Evolutionary conservation across 2,888 invertebrate species (phyloP).

Genomic region (Lasioglossum zephyrum): DNA sequence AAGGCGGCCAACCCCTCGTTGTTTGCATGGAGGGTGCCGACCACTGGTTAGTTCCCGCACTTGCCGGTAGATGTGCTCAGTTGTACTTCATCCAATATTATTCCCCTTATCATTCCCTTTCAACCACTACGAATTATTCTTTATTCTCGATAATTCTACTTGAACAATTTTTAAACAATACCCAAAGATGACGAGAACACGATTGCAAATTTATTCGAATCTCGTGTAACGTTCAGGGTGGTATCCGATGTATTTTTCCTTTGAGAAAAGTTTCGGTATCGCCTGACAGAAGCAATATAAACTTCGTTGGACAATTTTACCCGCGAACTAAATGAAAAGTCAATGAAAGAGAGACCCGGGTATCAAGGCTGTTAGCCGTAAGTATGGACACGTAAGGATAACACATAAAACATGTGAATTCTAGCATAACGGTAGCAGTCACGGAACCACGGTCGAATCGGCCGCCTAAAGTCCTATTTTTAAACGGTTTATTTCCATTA

Average conservation of each 20-base stretch:
- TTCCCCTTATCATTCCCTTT: slow-evolving; percentile 46
- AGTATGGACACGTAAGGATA: slow-evolving; percentile 54
- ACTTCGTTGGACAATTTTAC: slow-evolving; percentile 50
- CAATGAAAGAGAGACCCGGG: slow-evolving; percentile 15
- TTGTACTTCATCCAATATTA: slow-evolving; percentile 54
- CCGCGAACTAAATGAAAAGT: slow-evolving; percentile 15
- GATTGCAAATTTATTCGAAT: neutral
- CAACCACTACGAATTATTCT: slow-evolving; percentile 19
- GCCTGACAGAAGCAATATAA: slow-evolving; percentile 28
- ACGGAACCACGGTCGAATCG: slow-evolving; percentile 76
- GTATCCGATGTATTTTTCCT: neutral
- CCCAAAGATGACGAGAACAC: neutral
- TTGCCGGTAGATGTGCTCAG: slow-evolving; percentile 75
- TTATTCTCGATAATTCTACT: slow-evolving; percentile 16
- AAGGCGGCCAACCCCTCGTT: slow-evolving; percentile 61
- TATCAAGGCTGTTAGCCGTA: slow-evolving; percentile 34
- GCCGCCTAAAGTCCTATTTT: slow-evolving; percentile 80
- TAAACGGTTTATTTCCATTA: slow-evolving; percentile 81
- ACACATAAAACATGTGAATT: slow-evolving; percentile 70
- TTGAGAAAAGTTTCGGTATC: neutral
- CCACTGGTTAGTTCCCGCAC: slow-evolving; percentile 70
- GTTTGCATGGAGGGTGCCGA: slow-evolving; percentile 67
- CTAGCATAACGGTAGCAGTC: slow-evolving; percentile 79
- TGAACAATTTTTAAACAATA: slow-evolving; percentile 3
- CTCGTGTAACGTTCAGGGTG: neutral